Conservation (phyloP, 37 sponge, comb jelly and placozoan species). For the Ianthella basta region DNA sequence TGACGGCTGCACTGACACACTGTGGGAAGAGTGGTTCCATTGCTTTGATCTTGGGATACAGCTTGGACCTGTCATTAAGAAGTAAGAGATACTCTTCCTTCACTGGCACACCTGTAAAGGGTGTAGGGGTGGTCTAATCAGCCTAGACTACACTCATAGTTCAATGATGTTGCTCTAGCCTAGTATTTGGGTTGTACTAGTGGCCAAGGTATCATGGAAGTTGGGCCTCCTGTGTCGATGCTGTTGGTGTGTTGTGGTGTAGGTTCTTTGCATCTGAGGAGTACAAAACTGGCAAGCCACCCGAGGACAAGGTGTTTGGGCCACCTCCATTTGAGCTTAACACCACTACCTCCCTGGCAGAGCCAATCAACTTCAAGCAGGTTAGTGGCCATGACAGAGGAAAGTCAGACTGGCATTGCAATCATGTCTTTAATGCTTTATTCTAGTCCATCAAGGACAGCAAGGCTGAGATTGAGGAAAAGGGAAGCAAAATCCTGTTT, state of each 20-base stretch:
- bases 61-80: conserved; percentile 88
- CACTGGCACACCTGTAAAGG: too few species aligned
- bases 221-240: too few species aligned
- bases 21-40: conserved; percentile 97
- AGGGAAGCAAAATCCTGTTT: conserved; percentile 52
- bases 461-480: conserved; percentile 40
- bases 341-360: conserved; percentile 42
- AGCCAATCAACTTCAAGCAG: conserved; percentile 65
- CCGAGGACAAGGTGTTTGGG: conserved; percentile 76
- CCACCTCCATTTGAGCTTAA: conserved; percentile 81
- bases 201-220: too few species aligned
- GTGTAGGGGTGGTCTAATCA: too few species aligned
- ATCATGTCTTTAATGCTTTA: too few species aligned
- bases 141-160: too few species aligned
- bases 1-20: conserved; percentile 62
- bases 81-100: conserved; percentile 17
- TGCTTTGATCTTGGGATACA: conserved; percentile 89
- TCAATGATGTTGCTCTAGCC: too few species aligned
- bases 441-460: conserved; percentile 65
- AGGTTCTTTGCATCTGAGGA: conserved; percentile 93
- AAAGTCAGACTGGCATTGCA: too few species aligned
- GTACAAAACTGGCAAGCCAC: conserved; percentile 82
- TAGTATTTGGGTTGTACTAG: too few species aligned
- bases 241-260: background rate
- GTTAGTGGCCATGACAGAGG: conserved; percentile 30